Evolutionary conservation across 2,888 invertebrate genomes (phyloP).

Genomic region (Hylaea fasciaria): DNA sequence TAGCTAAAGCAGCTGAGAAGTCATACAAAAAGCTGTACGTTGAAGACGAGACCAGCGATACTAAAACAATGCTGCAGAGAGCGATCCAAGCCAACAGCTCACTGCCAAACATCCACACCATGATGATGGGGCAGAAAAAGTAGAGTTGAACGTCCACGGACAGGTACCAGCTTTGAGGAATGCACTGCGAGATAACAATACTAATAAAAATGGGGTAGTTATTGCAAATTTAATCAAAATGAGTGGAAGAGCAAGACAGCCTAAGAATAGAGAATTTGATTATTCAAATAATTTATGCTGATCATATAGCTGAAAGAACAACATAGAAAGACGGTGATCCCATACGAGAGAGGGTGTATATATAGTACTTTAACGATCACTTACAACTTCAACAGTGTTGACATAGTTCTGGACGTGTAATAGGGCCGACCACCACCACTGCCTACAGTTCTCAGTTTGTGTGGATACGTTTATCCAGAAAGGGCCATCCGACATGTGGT

Average conservation of each 20-base stretch:
- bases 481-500: slow-evolving; percentile 60
- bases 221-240: too few relatives aligned
- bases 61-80: slow-evolving; percentile 45
- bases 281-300: too few relatives aligned
- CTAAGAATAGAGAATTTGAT: too few relatives aligned
- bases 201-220: too few relatives aligned
- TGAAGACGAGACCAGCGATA: slow-evolving; percentile 53
- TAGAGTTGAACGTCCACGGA: slow-evolving; percentile 67
- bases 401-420: slow-evolving; percentile 81
- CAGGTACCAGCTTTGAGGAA: slow-evolving; percentile 64
- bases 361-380: too few relatives aligned
- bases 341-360: too few relatives aligned
- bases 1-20: slow-evolving; percentile 62
- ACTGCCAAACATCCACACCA: slow-evolving; percentile 57
- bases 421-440: slow-evolving; percentile 78
- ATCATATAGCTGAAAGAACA: too few relatives aligned
- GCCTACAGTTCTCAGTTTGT: slow-evolving; percentile 61
- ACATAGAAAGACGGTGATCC: too few relatives aligned
- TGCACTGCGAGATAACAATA: slow-evolving; percentile 65
- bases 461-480: slow-evolving; percentile 73
- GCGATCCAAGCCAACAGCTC: slow-evolving; percentile 52
- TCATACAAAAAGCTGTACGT: slow-evolving; percentile 62
- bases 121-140: slow-evolving; percentile 56
- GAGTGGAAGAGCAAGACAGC: background rate
- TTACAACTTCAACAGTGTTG: slow-evolving; percentile 54